Evolutionary conservation across 2,888 invertebrate genomes (phyloP).

Genomic region (Salpingus planirostris): DNA sequence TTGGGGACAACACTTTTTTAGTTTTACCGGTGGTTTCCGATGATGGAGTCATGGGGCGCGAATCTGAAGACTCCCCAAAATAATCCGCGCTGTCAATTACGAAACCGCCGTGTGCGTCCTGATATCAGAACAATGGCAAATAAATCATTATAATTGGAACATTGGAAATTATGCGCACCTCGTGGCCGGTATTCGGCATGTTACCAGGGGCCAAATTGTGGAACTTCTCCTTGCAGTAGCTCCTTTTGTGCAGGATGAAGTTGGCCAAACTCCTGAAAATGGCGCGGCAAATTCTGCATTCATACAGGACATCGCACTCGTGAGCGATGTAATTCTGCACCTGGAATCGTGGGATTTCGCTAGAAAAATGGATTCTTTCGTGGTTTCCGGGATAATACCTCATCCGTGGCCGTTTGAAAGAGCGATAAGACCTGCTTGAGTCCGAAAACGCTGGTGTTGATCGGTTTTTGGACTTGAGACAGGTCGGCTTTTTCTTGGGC

Average conservation of each 20-base stretch:
- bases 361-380: too few relatives aligned
- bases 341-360: constrained; percentile 49
- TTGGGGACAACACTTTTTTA: constrained; percentile 15
- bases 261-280: constrained; percentile 81
- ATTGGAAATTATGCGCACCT: too few relatives aligned
- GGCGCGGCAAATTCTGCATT: constrained; percentile 79
- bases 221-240: constrained; percentile 62
- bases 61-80: too few relatives aligned
- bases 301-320: constrained; percentile 84
- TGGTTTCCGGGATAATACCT: constrained; percentile 44
- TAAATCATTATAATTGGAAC: too few relatives aligned
- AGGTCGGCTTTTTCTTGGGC: constrained; percentile 35
- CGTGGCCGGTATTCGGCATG: too few relatives aligned
- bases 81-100: too few relatives aligned
- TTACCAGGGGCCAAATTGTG: background rate
- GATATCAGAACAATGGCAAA: too few relatives aligned
- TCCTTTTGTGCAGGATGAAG: constrained; percentile 81
- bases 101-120: too few relatives aligned
- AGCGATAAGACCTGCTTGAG: constrained; percentile 63
- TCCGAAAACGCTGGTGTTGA: constrained; percentile 59
- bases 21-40: too few relatives aligned
- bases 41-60: too few relatives aligned
- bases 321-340: constrained; percentile 63
- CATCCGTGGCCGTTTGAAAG: constrained; percentile 65
- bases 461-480: constrained; percentile 50